These are phyloP conservation scores for Leptonema lineaticorne DNA, from an alignment of 1,140 invertebrate species.

Conservation along the genomic window DNA sequence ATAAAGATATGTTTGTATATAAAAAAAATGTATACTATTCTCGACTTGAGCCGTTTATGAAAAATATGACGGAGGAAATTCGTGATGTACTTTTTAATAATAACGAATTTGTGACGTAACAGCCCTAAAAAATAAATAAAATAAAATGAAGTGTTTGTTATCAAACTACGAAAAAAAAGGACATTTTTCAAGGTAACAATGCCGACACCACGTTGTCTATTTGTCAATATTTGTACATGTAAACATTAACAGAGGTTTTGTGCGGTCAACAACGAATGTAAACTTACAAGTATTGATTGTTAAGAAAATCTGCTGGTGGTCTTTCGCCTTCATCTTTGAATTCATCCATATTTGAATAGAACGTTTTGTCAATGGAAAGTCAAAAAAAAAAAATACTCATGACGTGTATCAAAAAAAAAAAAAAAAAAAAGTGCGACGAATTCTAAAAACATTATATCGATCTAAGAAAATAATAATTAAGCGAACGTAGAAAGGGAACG, in stretches of 20 bases:
- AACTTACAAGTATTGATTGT: constrained; percentile 6
- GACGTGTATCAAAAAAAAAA: background rate
- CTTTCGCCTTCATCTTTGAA: background rate
- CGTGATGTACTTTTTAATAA: too few relatives aligned
- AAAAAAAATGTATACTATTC: too few relatives aligned
- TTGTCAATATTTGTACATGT: constrained; percentile 23
- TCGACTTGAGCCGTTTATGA: too few relatives aligned
- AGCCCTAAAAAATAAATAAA: too few relatives aligned
- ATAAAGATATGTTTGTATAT: too few relatives aligned
- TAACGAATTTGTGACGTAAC: too few relatives aligned
- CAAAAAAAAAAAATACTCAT: background rate
- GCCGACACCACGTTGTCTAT: constrained; percentile 19
- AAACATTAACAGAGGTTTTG: constrained; percentile 20
- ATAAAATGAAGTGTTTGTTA: too few relatives aligned
- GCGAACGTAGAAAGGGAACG: constrained; percentile 1
- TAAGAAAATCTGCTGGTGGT: constrained; percentile 17
- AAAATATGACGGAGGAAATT: too few relatives aligned
- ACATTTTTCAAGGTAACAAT: constrained; percentile 1
- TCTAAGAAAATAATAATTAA: background rate
- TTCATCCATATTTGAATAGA: background rate
- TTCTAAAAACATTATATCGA: background rate
- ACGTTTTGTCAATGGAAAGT: background rate
- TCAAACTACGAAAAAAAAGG: background rate
- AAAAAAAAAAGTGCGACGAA: background rate
- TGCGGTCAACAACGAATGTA: constrained; percentile 19